Percentiles rank a stretch among this genome's conserved stretches.
These are phyloP conservation scores for Dendropsophus ebraccatus DNA, from an alignment of 2,113 vertebrate species.

Conservation along the genomic window DNA sequence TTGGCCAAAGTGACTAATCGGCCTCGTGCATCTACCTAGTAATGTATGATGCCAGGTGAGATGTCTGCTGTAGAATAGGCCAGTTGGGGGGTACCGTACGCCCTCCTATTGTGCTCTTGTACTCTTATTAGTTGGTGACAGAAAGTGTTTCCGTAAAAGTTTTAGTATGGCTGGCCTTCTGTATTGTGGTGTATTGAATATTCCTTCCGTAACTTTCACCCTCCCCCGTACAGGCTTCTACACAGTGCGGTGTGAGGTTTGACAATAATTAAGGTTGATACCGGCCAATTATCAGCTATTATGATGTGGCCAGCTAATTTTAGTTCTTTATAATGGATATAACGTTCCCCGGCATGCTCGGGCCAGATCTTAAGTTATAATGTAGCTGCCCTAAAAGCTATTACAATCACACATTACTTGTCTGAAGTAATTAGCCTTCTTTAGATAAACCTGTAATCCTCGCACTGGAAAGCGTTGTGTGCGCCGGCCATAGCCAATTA, in stretches of 20 bases:
- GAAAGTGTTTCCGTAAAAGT: not conserved
- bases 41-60: too few relatives aligned
- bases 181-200: too few relatives aligned
- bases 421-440: slow-evolving; percentile 52
- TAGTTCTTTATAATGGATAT: slow-evolving; percentile 11
- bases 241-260: not conserved
- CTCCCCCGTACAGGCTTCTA: not conserved
- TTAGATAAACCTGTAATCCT: slow-evolving; percentile 35
- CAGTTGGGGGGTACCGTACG: too few relatives aligned
- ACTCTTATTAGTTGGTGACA: too few relatives aligned
- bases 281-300: not conserved
- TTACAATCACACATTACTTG: slow-evolving; percentile 48
- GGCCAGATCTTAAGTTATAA: slow-evolving; percentile 35
- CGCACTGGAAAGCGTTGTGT: slow-evolving; percentile 6
- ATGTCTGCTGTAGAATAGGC: too few relatives aligned
- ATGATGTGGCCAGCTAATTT: slow-evolving; percentile 11
- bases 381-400: slow-evolving; percentile 24
- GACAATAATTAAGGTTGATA: slow-evolving; percentile 26
- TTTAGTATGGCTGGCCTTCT: not conserved
- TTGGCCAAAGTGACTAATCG: too few relatives aligned
- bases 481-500: not conserved
- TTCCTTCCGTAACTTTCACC: not conserved
- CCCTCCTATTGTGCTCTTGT: too few relatives aligned
- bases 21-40: too few relatives aligned
- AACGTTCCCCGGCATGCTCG: slow-evolving; percentile 31